phyloP scores from a whole-genome alignment of 2,888 invertebrate species.

The Nomada lathburiana region DNA sequence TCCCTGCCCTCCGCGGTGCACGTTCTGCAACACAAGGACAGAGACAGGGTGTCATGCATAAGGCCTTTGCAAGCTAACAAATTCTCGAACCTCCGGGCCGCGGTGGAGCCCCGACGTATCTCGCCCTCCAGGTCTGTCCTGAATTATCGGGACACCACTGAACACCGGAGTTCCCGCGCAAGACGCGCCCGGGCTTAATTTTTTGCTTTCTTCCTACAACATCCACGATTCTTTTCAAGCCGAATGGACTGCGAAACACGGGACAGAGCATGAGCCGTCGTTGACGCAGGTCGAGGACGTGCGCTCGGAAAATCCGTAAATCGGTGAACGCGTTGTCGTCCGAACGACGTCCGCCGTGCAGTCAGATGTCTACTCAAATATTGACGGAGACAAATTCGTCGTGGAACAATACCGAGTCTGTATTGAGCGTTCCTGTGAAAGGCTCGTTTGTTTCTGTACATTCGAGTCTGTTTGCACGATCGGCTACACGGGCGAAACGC shows the following conservation, averaged over 20 bases:
- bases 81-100: background rate
- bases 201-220: background rate
- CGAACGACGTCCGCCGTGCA: constrained; percentile 29
- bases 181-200: background rate
- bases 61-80: constrained; percentile 17
- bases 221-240: background rate
- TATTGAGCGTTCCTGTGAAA: constrained; percentile 42
- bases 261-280: background rate
- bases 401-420: constrained; percentile 50
- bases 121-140: too few relatives aligned
- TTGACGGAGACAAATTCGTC: constrained; percentile 62
- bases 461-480: constrained; percentile 10
- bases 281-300: background rate
- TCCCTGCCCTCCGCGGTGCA: constrained; percentile 83
- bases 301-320: constrained; percentile 36
- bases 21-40: constrained; percentile 84
- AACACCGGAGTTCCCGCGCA: background rate
- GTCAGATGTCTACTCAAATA: constrained; percentile 56
- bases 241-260: too few relatives aligned
- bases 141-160: constrained; percentile 9
- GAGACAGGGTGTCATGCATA: constrained; percentile 78
- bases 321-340: constrained; percentile 27
- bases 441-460: constrained; percentile 31
- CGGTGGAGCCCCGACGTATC: background rate
- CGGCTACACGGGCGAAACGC: background rate